Conservation (phyloP, 2,113 vertebrate species). For the Corydoras maculifer region DNA sequence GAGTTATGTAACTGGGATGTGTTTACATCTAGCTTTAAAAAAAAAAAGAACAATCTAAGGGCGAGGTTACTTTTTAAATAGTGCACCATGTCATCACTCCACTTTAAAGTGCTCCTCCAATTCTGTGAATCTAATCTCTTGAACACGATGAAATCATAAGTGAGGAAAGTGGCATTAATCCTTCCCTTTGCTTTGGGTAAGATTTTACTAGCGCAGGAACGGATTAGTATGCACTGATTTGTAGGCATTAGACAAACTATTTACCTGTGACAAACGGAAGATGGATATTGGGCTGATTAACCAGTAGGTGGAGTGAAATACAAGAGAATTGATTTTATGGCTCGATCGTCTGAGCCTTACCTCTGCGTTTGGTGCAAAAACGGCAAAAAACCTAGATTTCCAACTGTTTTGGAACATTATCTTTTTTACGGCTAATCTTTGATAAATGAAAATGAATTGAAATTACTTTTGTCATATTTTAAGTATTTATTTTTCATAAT, state of each 20-base stretch:
- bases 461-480: too few relatives aligned
- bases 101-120: constrained; percentile 16
- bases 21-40: constrained; percentile 59
- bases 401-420: too few relatives aligned
- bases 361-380: not conserved
- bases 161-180: constrained; percentile 4
- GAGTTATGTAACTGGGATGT: constrained; percentile 62
- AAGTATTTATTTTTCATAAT: too few relatives aligned
- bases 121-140: constrained; percentile 4
- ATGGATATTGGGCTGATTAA: constrained; percentile 52
- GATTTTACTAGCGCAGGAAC: not conserved
- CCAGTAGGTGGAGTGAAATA: constrained; percentile 69
- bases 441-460: too few relatives aligned
- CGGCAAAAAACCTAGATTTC: not conserved
- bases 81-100: constrained; percentile 23
- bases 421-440: too few relatives aligned
- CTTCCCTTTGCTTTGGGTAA: not conserved
- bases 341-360: too few relatives aligned
- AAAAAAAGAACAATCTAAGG: constrained; percentile 27
- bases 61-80: constrained; percentile 1
- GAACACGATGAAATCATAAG: constrained; percentile 20
- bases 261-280: constrained; percentile 3
- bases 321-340: constrained; percentile 28
- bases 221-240: not conserved
- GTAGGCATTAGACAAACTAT: not conserved